Percentiles rank a stretch among this genome's conserved stretches.
Conservation (phyloP, 2,113 vertebrate species). For the Anolis carolinensis region DNA sequence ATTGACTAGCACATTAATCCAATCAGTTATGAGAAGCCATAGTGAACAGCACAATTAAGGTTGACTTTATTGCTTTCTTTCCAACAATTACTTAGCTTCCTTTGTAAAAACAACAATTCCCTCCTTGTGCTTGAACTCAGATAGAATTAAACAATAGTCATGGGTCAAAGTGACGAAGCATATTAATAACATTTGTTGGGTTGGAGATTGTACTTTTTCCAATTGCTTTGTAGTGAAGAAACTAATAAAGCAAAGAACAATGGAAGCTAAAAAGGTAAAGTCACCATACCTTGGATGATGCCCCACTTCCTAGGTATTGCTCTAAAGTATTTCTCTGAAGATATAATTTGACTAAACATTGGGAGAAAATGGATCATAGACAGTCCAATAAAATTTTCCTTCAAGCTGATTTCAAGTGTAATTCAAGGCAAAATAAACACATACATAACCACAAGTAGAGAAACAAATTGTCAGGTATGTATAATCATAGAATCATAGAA, state of each 20-base stretch:
- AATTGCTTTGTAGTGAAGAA: neutral
- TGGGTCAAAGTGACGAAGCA: neutral
- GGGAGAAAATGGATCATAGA: neutral
- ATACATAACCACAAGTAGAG: neutral
- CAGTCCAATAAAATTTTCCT: no score
- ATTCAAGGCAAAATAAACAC: neutral
- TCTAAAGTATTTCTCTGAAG: neutral
- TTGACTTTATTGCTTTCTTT: constrained; percentile 42
- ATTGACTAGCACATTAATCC: constrained; percentile 41
- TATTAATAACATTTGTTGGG: neutral
- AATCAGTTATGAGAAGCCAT: constrained; percentile 39
- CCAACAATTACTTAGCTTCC: constrained; percentile 45
- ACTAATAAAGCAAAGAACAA: neutral
- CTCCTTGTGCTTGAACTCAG: constrained; percentile 7
- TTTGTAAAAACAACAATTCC: constrained; percentile 41
- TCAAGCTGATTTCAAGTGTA: no score
- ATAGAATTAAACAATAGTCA: constrained; percentile 20
- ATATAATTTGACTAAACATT: neutral
- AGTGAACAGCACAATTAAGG: constrained; percentile 37
- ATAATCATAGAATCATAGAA: no score
- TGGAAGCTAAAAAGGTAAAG: neutral
- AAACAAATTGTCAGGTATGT: no score
- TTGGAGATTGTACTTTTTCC: neutral
- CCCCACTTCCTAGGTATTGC: no score
- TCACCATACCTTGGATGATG: neutral